Percentiles rank a stretch among this genome's conserved stretches.
These are phyloP conservation scores for Ormyrus thymus DNA, from an alignment of 2,888 invertebrate genomes.

Conservation along the genomic window DNA sequence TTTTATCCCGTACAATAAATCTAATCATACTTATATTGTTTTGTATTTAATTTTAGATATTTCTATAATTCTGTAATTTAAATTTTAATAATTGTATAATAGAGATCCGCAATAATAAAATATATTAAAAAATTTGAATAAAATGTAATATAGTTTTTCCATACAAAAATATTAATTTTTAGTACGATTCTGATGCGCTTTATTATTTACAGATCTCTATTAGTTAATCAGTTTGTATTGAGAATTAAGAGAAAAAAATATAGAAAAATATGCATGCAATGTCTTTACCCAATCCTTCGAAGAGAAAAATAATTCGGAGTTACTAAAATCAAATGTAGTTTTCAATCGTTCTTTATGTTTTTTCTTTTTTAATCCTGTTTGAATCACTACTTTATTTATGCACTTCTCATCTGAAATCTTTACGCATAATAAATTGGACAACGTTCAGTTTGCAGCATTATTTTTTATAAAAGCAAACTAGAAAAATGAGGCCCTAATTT, in stretches of 20 bases:
- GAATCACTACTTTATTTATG: conserved; percentile 40
- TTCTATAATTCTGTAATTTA: conserved; percentile 16
- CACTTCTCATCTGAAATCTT: conserved; percentile 52
- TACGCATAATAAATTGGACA: conserved; percentile 40
- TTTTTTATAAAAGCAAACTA: no score
- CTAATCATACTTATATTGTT: background rate
- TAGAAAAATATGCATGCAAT: conserved; percentile 52
- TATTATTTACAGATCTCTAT: conserved; percentile 35
- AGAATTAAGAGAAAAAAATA: conserved; percentile 35
- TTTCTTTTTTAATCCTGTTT: conserved; percentile 37
- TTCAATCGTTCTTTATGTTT: conserved; percentile 39
- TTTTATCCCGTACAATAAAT: background rate
- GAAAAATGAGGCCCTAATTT: no score
- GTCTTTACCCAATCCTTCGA: conserved; percentile 53
- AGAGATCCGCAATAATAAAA: conserved; percentile 28
- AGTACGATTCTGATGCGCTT: background rate
- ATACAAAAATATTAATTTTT: background rate
- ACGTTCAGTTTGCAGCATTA: background rate
- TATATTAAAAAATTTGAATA: no score
- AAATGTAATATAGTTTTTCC: background rate
- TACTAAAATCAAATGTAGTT: conserved; percentile 52
- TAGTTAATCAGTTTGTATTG: conserved; percentile 11
- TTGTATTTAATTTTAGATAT: conserved; percentile 38
- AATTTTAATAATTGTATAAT: conserved; percentile 22
- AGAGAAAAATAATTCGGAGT: conserved; percentile 49